Conservation (phyloP, 2,113 vertebrate species). For the Eurystomus gularis region DNA sequence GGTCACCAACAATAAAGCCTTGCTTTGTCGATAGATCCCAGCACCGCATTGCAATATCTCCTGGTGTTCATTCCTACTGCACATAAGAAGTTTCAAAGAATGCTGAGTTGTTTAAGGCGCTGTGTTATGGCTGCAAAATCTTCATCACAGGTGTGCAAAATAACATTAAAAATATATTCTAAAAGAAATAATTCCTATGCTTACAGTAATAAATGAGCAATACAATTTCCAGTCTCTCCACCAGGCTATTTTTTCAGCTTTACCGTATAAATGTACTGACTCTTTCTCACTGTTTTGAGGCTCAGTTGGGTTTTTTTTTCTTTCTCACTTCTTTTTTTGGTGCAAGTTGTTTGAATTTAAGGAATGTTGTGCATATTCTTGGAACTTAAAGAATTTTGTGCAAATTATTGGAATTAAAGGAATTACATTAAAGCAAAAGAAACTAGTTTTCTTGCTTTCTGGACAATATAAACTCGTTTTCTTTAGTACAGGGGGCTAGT, state of each 20-base stretch:
- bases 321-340: too few relatives aligned
- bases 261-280: neutral
- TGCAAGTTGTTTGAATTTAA: too few relatives aligned
- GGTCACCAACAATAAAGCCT: neutral
- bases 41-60: neutral
- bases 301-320: too few relatives aligned
- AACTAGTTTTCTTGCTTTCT: neutral
- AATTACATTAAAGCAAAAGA: neutral
- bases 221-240: neutral
- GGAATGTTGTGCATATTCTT: too few relatives aligned
- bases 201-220: too few relatives aligned
- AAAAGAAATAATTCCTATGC: neutral
- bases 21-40: neutral
- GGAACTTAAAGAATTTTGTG: too few relatives aligned
- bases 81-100: neutral
- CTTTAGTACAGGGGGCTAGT: neutral
- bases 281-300: neutral
- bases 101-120: neutral
- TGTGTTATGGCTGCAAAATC: neutral
- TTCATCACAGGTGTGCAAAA: neutral
- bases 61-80: neutral
- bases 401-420: neutral
- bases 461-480: neutral
- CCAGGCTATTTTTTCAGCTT: neutral
- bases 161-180: rapidly evolving